Conservation (phyloP, 2,797 vertebrate species). For the Enteromius argenteus region DNA sequence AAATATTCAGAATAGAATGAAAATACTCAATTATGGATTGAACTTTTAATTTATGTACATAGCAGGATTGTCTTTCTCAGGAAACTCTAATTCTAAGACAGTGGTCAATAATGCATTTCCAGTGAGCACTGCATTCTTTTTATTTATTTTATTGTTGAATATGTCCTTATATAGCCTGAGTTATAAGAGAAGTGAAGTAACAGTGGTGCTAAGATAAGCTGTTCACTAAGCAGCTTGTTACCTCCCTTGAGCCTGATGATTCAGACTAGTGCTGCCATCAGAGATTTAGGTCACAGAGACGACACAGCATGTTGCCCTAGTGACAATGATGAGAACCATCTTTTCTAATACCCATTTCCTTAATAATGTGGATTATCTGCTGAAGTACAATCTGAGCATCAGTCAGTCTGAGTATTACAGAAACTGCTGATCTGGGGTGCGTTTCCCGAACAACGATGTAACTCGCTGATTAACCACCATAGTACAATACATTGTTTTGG, state of each 20-base stretch:
- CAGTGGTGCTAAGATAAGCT: constrained; percentile 46
- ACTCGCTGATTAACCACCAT: too few species aligned
- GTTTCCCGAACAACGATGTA: too few species aligned
- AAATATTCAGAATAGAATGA: not conserved
- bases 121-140: not conserved
- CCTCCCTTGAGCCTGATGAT: constrained; percentile 42
- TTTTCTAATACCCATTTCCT: not conserved
- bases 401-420: not conserved
- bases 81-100: not conserved
- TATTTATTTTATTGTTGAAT: constrained; percentile 5
- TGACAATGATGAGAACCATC: constrained; percentile 35
- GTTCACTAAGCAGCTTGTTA: constrained; percentile 56
- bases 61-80: not conserved
- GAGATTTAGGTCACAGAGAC: constrained; percentile 57
- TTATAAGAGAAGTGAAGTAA: constrained; percentile 29
- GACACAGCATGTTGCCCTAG: constrained; percentile 34
- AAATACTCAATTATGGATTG: not conserved
- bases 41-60: not conserved
- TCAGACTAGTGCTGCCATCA: constrained; percentile 43
- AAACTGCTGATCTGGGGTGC: not conserved
- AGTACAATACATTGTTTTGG: too few species aligned
- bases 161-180: not conserved
- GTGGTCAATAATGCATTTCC: not conserved
- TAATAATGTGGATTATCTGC: not conserved
- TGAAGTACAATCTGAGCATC: not conserved